Evolutionary conservation across 1,140 invertebrate species (phyloP), one percentile per base, ranked within the genome.

Genomic region (Drosophila burlai): DNA sequence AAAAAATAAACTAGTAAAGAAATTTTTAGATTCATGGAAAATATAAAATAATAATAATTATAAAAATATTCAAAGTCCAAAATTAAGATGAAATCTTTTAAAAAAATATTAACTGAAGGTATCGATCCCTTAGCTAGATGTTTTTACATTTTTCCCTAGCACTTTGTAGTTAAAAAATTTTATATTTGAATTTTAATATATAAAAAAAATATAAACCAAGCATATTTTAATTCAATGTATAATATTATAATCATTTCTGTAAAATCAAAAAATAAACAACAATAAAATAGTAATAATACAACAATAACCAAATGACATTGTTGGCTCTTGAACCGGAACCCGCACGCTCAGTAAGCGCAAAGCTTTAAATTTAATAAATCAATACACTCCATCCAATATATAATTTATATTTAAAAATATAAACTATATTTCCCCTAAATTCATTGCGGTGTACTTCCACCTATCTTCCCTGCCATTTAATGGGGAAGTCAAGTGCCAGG

Each of bases 401-500:
- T 34, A 3, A 34, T 16, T 29, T 10, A 29, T 16, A 38, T 21
- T 3, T 36, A 8, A 0, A 24, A 15, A 55, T 38, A 15, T 24
- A 24, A 24, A 10, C 1, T 24, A 10, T 16, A 10, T 6, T 3
- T 1, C 4, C 8, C 15, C 5, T 6, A 24, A 6, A 11, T 57
- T 40, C 1, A 15, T 10, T 57, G 2, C 36, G 1, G 36, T 57
- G 54, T 40, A 57, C 0, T 34, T 11, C 36, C 31, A 1, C 31
- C 31, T 11, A 40, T 8, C 21, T 40, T 40, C 21, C 54, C 36
- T n/a, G 21, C 34, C 10, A 73, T 61, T 45, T 29, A 73, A 73
- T 60, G 68, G 71, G 46, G 52, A 61, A 73, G 54, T 61, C 36
- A 38, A 71, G 54, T 50, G 46, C 21, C 45, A 5, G 29, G 21